These are phyloP conservation scores for Volucella bombylans DNA, from an alignment of 2,888 invertebrate genomes.

Conservation along the genomic window DNA sequence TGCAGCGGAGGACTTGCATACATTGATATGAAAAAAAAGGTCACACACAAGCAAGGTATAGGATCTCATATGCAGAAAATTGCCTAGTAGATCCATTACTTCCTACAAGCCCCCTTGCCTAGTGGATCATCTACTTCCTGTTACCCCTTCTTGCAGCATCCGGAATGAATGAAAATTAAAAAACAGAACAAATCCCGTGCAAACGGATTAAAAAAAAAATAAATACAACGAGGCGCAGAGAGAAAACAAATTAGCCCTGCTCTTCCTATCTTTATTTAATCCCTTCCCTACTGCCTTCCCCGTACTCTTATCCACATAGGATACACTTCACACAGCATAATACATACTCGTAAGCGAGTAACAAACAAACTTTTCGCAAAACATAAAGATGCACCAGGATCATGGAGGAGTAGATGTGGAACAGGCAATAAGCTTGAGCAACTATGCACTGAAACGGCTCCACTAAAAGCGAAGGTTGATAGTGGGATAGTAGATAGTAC, in stretches of 20 bases:
- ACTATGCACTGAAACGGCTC: background rate
- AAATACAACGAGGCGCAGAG: slow-evolving; percentile 27
- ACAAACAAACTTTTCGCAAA: slow-evolving; percentile 31
- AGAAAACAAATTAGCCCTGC: slow-evolving; percentile 72
- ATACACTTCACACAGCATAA: background rate
- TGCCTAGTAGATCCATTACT: slow-evolving; percentile 51
- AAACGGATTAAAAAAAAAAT: slow-evolving; percentile 46
- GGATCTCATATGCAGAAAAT: slow-evolving; percentile 70
- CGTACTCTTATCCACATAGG: background rate
- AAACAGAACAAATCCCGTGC: slow-evolving; percentile 50
- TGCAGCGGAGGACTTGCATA: slow-evolving; percentile 2
- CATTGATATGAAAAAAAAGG: background rate
- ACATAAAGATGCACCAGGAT: slow-evolving; percentile 36
- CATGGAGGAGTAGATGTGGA: slow-evolving; percentile 21
- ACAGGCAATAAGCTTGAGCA: background rate
- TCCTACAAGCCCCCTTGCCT: too few species aligned
- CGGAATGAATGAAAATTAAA: slow-evolving; percentile 54
- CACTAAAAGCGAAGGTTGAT: background rate
- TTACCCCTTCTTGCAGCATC: slow-evolving; percentile 40
- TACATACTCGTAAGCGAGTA: slow-evolving; percentile 2
- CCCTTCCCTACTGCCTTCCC: slow-evolving; percentile 5
- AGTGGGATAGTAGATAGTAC: background rate
- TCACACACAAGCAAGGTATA: slow-evolving; percentile 42
- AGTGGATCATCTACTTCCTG: slow-evolving; percentile 45
- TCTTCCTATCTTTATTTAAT: slow-evolving; percentile 67